These are phyloP conservation scores for Hesperophylax magnus DNA, from an alignment of 1,140 invertebrate species.

Conservation along the genomic window DNA sequence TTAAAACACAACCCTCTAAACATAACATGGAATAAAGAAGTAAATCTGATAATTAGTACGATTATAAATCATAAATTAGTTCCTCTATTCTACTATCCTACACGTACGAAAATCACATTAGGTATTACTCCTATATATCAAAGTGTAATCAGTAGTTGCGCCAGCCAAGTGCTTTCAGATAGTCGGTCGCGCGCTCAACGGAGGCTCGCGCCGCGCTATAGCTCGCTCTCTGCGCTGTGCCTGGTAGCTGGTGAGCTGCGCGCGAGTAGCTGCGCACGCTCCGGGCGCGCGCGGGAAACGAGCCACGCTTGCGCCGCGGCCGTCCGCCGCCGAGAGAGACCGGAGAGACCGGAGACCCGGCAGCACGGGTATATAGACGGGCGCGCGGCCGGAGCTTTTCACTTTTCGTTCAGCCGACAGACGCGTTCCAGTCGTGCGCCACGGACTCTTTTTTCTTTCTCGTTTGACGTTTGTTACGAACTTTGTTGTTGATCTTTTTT, in stretches of 20 bases:
- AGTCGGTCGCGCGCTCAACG: neutral
- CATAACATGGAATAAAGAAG: no score
- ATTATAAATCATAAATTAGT: no score
- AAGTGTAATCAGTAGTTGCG: neutral
- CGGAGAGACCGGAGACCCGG: neutral
- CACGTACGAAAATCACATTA: no score
- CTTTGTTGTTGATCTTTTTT: neutral
- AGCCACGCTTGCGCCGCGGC: slow-evolving; percentile 18
- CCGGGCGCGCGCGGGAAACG: slow-evolving; percentile 36
- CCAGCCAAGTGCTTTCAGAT: neutral
- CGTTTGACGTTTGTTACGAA: slow-evolving; percentile 8
- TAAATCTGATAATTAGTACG: no score
- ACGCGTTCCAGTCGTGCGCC: slow-evolving; percentile 6
- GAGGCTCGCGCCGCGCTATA: neutral
- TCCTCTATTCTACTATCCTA: no score
- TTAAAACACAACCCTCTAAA: no score
- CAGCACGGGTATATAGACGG: slow-evolving; percentile 13
- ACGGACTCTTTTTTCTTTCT: neutral
- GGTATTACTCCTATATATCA: no score
- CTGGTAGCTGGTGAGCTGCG: neutral
- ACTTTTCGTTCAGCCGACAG: slow-evolving; percentile 19
- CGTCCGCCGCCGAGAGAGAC: slow-evolving; percentile 22
- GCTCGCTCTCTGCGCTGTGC: neutral
- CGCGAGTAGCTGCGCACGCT: slow-evolving; percentile 15
- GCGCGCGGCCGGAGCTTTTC: slow-evolving; percentile 27